A percentile compares a stretch with the other conserved stretches of the same genome.
These are phyloP conservation scores for Oryzaephilus surinamensis DNA, from an alignment of 1,140 invertebrate genomes.

Conservation along the genomic window DNA sequence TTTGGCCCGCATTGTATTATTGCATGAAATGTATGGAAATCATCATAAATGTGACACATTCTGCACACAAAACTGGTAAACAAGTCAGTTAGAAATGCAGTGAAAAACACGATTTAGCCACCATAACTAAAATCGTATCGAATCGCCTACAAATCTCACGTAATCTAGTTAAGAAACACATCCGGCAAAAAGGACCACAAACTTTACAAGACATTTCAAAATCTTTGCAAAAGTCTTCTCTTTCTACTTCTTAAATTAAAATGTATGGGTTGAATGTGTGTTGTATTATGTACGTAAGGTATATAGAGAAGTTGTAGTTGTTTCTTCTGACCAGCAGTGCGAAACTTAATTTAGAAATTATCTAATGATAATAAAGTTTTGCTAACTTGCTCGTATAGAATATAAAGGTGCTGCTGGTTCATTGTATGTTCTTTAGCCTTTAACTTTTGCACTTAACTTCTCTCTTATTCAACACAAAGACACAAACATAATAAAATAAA, in stretches of 20 bases:
- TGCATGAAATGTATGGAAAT: slow-evolving; percentile 21
- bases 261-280: no score
- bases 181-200: slow-evolving; percentile 18
- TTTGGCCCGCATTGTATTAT: slow-evolving; percentile 22
- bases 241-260: no score
- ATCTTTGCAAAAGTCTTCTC: no score
- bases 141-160: slow-evolving; percentile 12
- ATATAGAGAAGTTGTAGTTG: no score
- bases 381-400: slow-evolving; percentile 7
- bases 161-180: slow-evolving; percentile 20
- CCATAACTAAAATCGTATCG: slow-evolving; percentile 16
- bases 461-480: no score
- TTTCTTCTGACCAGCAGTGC: slow-evolving; percentile 9
- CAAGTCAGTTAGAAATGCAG: slow-evolving; percentile 7
- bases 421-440: slow-evolving; percentile 9
- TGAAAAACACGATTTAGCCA: no score
- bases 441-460: no score
- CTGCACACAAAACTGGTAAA: slow-evolving; percentile 11
- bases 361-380: slow-evolving; percentile 11
- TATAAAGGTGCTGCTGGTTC: slow-evolving; percentile 3
- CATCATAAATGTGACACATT: slow-evolving; percentile 28
- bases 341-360: slow-evolving; percentile 9
- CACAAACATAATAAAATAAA: no score
- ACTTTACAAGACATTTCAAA: slow-evolving; percentile 10
- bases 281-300: no score